Percentiles rank a stretch among this genome's conserved stretches.
Evolutionary conservation across 2,113 vertebrate genomes (phyloP).

Genomic region (Phalacrocorax carbo): DNA sequence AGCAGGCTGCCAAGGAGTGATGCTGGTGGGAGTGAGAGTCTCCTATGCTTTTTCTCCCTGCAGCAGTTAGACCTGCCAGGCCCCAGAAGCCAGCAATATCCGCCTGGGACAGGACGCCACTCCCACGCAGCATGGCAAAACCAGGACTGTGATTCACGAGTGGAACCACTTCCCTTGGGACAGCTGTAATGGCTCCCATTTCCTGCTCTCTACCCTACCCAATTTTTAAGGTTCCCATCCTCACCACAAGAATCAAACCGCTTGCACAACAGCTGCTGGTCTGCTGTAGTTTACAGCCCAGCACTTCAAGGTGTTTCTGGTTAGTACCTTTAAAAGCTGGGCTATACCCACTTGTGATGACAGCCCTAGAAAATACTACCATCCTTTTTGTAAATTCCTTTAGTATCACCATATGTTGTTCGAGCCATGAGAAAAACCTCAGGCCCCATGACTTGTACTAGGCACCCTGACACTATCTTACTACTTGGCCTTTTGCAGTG

Average conservation of each 20-base stretch:
- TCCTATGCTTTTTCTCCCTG: not conserved
- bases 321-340: not conserved
- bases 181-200: slow-evolving; percentile 56
- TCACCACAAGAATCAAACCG: slow-evolving; percentile 30
- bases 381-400: not conserved
- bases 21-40: not conserved
- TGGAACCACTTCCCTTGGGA: slow-evolving; percentile 64
- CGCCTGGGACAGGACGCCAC: not conserved
- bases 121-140: not conserved
- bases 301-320: not conserved
- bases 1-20: not conserved
- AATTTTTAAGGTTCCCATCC: slow-evolving; percentile 39
- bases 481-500: not conserved
- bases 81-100: not conserved
- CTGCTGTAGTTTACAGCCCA: not conserved
- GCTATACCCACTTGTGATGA: not conserved
- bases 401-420: not conserved
- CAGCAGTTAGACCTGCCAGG: not conserved
- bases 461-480: not conserved
- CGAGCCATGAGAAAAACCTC: not conserved
- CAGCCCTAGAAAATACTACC: not conserved
- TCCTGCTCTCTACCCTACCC: slow-evolving; percentile 48
- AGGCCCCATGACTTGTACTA: not conserved
- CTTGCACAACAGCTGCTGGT: slow-evolving; percentile 6
- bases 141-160: slow-evolving; percentile 46